Conservation (phyloP, 2,797 vertebrate species). For the Atherinosoma microstoma region DNA sequence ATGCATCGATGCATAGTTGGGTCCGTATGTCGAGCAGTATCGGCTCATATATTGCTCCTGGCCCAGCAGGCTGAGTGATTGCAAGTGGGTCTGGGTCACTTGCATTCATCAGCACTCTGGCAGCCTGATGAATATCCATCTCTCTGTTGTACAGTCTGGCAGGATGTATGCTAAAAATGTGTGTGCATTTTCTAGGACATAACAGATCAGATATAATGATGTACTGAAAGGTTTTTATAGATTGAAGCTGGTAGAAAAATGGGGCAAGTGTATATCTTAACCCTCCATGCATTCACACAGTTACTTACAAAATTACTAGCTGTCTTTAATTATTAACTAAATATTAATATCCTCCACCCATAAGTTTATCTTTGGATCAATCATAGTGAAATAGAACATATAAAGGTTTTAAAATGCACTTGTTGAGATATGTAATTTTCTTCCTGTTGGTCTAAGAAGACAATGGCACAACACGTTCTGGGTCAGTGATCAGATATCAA, state of each 20-base stretch:
- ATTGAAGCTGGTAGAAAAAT: conserved; percentile 21
- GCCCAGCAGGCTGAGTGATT: conserved; percentile 67
- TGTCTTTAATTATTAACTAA: conserved; percentile 3
- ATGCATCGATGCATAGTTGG: conserved; percentile 54
- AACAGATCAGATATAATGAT: conserved; percentile 31
- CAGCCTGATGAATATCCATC: conserved; percentile 65
- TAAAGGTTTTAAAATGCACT: not conserved
- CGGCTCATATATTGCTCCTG: conserved; percentile 60
- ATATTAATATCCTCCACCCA: not conserved
- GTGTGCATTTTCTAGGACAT: conserved; percentile 35
- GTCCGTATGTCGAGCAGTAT: conserved; percentile 57
- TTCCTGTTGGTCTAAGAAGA: not conserved
- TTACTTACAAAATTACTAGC: not conserved
- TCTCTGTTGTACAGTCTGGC: conserved; percentile 54
- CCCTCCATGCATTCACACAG: not conserved
- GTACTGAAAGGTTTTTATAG: conserved; percentile 28
- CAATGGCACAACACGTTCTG: not conserved
- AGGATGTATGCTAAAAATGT: conserved; percentile 51
- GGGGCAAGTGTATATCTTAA: conserved; percentile 8
- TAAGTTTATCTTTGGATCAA: not conserved
- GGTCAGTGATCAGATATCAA: too few species aligned
- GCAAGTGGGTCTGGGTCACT: conserved; percentile 61
- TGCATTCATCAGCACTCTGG: conserved; percentile 38
- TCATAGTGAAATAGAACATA: not conserved
- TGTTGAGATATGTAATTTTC: not conserved